phyloP scores from a whole-genome alignment of 53 echinoderm and acorn worm species.

The Antedon mediterranea region DNA sequence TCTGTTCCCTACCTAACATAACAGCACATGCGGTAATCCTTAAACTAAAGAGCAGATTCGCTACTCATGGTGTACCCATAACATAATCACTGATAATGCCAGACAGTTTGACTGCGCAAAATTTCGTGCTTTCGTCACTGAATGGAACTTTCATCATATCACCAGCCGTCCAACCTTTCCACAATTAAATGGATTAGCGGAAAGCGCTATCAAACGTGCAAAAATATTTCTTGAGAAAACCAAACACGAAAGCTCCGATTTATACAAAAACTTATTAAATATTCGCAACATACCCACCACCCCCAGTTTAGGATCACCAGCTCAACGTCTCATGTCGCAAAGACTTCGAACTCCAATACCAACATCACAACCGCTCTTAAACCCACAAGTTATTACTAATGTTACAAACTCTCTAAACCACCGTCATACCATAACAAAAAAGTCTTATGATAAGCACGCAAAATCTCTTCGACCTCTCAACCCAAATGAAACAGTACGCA shows the following conservation, averaged over 20 bases:
- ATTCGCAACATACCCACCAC: constrained; percentile 15
- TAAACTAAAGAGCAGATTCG: background rate
- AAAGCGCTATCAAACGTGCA: constrained; percentile 9
- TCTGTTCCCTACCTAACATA: background rate
- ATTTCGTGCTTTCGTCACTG: constrained; percentile 1
- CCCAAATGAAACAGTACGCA: background rate
- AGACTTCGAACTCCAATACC: constrained; percentile 14
- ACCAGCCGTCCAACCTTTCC: constrained; percentile 13
- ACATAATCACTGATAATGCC: background rate
- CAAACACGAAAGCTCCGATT: constrained; percentile 19
- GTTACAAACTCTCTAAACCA: background rate
- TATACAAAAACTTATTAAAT: constrained; percentile 18
- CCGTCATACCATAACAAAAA: no score
- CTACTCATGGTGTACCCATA: background rate
- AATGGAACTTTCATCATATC: constrained; percentile 17
- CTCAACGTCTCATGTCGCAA: constrained; percentile 19
- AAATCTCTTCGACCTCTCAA: background rate
- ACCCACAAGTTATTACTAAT: background rate
- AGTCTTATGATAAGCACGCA: background rate
- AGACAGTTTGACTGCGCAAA: background rate
- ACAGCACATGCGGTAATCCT: background rate
- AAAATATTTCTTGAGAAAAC: constrained; percentile 21
- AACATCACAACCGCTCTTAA: background rate
- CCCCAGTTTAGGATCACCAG: constrained; percentile 7
- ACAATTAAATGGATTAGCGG: constrained; percentile 20